Evolutionary conservation across 2,113 vertebrate genomes (phyloP).

Genomic region (Gasterosteus aculeatus): DNA sequence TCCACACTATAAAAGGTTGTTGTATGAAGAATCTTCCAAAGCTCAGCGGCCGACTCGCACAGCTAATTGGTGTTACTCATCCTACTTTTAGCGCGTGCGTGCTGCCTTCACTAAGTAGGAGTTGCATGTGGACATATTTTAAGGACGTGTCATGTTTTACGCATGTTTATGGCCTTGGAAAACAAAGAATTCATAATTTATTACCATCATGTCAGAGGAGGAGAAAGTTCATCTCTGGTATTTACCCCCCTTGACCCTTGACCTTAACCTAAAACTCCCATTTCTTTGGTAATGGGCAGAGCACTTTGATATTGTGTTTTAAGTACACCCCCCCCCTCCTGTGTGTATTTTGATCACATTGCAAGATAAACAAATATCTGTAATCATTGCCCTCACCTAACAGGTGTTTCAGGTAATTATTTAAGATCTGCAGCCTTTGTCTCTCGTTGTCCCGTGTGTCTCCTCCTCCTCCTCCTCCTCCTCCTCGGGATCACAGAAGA

Average conservation of each 20-base stretch:
- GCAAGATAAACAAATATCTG: slow-evolving; percentile 12
- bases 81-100: too few relatives aligned
- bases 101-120: too few relatives aligned
- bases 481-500: neutral
- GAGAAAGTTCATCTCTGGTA: neutral
- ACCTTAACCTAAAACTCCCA: neutral
- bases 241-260: neutral
- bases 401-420: slow-evolving; percentile 6
- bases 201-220: neutral
- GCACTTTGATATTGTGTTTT: neutral
- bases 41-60: too few relatives aligned
- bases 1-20: too few relatives aligned
- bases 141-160: neutral
- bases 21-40: too few relatives aligned
- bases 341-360: slow-evolving; percentile 34
- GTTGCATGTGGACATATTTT: too few relatives aligned
- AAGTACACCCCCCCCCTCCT: neutral
- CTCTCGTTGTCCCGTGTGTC: neutral
- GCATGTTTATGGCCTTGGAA: neutral
- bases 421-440: neutral
- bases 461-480: neutral
- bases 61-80: too few relatives aligned
- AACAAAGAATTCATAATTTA: neutral
- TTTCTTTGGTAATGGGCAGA: neutral
- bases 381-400: neutral